Evolutionary conservation across 2,113 vertebrate genomes (phyloP), one percentile per base, ranked within the genome.

Genomic region (Syrrhaptes paradoxus): DNA sequence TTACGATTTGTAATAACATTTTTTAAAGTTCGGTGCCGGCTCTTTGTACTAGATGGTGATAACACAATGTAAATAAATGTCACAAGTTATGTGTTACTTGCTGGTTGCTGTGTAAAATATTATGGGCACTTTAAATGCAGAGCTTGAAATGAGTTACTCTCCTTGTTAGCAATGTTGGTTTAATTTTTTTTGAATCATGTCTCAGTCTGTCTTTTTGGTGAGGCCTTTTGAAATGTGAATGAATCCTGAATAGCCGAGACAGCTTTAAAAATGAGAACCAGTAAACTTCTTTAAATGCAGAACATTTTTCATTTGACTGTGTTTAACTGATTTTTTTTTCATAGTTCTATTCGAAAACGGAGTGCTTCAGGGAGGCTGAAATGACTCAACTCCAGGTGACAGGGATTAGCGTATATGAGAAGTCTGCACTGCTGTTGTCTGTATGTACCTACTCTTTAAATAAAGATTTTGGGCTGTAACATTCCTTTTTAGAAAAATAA

Each of bases 21-120:
- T 90, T 93, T 26, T 65, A 52, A 86, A 90, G 75, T 86, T 92
- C 34, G 13, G 82, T 95, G 93, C 92, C 93, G 89, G 90, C 70
- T 95, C 63, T 95, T 90, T 78, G 38, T 90, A 74, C 68, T 71
- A 87, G 89, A 41, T 80, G 87, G 48, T 94, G 76, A 68, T 94
- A 96, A 93, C 71, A 93, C 90, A 70, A 26, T 90, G 91, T 85
- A 95, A 93, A 83, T 88, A 86, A 75, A 92, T 62, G 90, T 92
- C 85, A 86, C 77, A n/a, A 85, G 83, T 79, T 94, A 41, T 5
- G n/a, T 67, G 54, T 84, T 81, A 67, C 0, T 3, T 89, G 78
- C 65, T 80, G 78, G 89, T 89, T 81, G 57, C 63, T 58, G 3
- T n/a, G 75, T 81, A 71, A 89, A 87, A 93, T 68, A 66, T 70